Percentiles rank a stretch among this genome's conserved stretches.
These are phyloP conservation scores for Castor canadensis DNA, from an alignment of 2,113 vertebrate species.

Conservation along the genomic window DNA sequence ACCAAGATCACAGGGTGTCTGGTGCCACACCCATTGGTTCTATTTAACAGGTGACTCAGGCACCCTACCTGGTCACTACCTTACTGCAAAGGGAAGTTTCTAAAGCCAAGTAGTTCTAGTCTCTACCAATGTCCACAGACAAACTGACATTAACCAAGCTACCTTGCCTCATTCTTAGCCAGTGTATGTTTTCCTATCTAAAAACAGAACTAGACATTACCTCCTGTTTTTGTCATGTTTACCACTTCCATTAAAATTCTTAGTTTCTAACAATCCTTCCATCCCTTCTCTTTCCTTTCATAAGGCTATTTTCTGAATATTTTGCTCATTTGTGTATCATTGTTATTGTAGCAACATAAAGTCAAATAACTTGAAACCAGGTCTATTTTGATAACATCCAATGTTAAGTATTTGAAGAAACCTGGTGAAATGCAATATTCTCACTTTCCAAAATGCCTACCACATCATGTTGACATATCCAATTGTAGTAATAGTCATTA, in stretches of 20 bases:
- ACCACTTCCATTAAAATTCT: neutral
- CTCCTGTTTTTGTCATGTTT: neutral
- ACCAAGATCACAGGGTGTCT: neutral
- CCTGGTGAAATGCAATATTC: neutral
- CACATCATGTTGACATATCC: neutral
- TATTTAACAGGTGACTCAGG: neutral
- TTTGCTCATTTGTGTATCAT: neutral
- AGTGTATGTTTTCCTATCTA: neutral
- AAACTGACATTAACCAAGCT: neutral
- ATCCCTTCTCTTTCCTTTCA: neutral
- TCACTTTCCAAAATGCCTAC: neutral
- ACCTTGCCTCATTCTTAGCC: neutral
- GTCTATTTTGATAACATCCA: neutral
- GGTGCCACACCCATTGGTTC: accelerated
- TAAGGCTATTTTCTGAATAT: neutral
- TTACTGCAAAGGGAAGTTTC: neutral
- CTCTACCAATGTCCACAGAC: neutral
- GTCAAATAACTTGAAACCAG: neutral
- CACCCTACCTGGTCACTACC: neutral
- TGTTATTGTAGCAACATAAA: neutral
- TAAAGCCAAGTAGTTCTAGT: neutral
- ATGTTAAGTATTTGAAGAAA: neutral
- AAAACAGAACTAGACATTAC: neutral
- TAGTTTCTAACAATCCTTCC: neutral
- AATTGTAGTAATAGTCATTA: too few species aligned